Evolutionary conservation across 2,797 vertebrate species (phyloP), one percentile per base, ranked within the genome.

Genomic region (Brachyrhaphis roseni): DNA sequence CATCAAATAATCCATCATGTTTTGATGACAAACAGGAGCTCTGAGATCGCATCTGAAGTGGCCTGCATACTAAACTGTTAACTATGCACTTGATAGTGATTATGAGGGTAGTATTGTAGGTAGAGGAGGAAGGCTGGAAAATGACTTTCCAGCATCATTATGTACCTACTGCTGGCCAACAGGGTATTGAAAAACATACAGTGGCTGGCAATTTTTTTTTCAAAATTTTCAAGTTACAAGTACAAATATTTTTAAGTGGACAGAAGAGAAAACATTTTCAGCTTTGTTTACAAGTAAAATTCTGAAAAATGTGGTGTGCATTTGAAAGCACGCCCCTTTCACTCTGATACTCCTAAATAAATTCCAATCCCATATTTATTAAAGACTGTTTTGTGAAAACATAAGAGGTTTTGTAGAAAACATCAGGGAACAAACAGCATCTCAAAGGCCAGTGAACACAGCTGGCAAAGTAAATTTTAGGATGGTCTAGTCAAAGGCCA

Each of bases 1-100:
- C 85, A 15, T 62, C 28, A 7, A 41, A 76, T 79, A 83, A 92
- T 91, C 79, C 57, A 78, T 89, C 85, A 81, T 78, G 26, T 73
- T 46, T 79, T 87, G 88, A 88, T 15, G 77, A 89, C 88, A 82
- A 78, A 91, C 87, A 91, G 93, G 86, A 92, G 93, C 86, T 71
- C 78, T 87, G 88, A 91, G 91, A 93, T 94, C 92, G 90, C 80
- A 82, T 74, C 80, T 75, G 8, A 84, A 87, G 62, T 46, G 59
- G 78, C 92, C 91, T 57, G 26, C 3, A 70, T 86, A 89, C 87
- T 70, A 83, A 85, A 88, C 77, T 88, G 92, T 88, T 91, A 94
- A 89, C 90, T 81, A 94, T 88, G 91, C 62, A 85, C 84, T 84
- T 83, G 79, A 81, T 78, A 85, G 11, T 71, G 74, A 85, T 80